Conservation (phyloP, 2,797 vertebrate genomes). For the Chloroceryle inda region DNA sequence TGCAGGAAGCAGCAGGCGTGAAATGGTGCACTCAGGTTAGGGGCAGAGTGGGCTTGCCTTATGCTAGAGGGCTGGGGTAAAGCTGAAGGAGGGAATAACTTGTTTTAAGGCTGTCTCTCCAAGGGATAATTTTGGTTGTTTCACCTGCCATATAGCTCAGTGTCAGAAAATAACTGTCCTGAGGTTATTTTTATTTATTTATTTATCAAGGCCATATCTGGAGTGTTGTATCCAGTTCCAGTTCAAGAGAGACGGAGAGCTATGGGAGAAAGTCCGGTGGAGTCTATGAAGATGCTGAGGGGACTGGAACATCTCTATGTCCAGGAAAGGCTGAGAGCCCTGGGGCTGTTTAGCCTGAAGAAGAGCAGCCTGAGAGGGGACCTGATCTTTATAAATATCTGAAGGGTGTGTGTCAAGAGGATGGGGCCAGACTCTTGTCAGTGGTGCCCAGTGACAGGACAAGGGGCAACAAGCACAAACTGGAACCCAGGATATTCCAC, state of each 20-base stretch:
- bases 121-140: not conserved
- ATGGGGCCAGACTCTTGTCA: not conserved
- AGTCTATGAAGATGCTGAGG: not conserved
- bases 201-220: not conserved
- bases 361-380: not conserved
- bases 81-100: not conserved
- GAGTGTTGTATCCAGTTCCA: not conserved
- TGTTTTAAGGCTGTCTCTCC: not conserved
- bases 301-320: not conserved
- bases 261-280: not conserved
- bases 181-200: not conserved
- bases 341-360: not conserved
- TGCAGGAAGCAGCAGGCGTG: not conserved
- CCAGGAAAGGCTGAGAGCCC: not conserved
- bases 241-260: not conserved
- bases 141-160: not conserved
- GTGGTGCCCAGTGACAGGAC: not conserved
- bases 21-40: not conserved
- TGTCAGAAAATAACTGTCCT: fast-evolving
- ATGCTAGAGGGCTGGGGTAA: not conserved
- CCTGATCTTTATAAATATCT: not conserved
- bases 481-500: not conserved
- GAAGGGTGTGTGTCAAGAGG: not conserved
- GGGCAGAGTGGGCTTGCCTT: not conserved
- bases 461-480: not conserved